A percentile compares a stretch with the other conserved stretches of the same genome.
These are phyloP conservation scores for Dendrocincla tyrannina DNA, from an alignment of 2,797 vertebrate species.

Conservation along the genomic window DNA sequence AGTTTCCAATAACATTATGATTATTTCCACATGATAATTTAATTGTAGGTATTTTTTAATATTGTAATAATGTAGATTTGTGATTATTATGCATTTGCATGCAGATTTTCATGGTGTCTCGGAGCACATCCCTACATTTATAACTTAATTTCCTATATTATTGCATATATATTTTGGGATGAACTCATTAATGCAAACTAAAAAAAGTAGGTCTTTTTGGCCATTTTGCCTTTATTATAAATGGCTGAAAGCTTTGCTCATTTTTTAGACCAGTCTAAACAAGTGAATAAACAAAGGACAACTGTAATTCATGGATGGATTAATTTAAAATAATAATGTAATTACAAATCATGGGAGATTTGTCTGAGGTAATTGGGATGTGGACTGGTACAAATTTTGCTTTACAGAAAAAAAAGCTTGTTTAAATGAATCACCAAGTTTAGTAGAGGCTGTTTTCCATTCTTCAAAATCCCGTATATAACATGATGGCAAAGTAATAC, in stretches of 20 bases:
- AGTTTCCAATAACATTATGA: slow-evolving; percentile 99
- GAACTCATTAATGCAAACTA: slow-evolving; percentile 83
- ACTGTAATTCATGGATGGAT: slow-evolving; percentile 75
- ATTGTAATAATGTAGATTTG: slow-evolving; percentile 99
- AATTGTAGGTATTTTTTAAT: slow-evolving; percentile 99
- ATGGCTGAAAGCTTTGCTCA: slow-evolving; percentile 73
- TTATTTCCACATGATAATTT: slow-evolving; percentile 99
- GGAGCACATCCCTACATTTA: slow-evolving; percentile 94
- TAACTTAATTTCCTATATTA: slow-evolving; percentile 99
- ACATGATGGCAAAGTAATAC: neutral
- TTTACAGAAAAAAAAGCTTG: slow-evolving; percentile 42
- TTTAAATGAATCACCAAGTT: slow-evolving; percentile 2
- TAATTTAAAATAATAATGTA: slow-evolving; percentile 78
- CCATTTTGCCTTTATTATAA: slow-evolving; percentile 78
- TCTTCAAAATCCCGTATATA: neutral
- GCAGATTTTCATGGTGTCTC: slow-evolving; percentile 93
- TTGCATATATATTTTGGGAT: slow-evolving; percentile 93
- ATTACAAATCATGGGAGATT: slow-evolving; percentile 75
- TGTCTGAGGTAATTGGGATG: slow-evolving; percentile 73
- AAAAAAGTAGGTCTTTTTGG: slow-evolving; percentile 75
- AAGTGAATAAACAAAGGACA: slow-evolving; percentile 74
- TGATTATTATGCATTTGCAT: slow-evolving; percentile 99
- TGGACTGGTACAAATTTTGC: slow-evolving; percentile 69
- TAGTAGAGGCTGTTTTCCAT: neutral
- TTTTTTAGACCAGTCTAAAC: slow-evolving; percentile 74